Evolutionary conservation across 2,888 invertebrate genomes (phyloP).

Genomic region (Drosophila limbata): DNA sequence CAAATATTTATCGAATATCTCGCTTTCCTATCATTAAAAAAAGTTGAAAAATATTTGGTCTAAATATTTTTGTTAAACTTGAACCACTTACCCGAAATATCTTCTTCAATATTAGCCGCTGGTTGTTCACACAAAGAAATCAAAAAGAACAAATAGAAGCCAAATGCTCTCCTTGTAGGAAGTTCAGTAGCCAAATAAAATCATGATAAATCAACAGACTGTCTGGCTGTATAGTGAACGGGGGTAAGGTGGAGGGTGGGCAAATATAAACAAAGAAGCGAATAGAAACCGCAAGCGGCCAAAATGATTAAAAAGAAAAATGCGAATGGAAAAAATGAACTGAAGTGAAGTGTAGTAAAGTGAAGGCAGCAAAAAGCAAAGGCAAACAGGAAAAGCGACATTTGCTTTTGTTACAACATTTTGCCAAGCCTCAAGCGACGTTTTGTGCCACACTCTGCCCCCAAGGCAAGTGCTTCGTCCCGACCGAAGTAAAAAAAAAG

Average conservation of each 20-base stretch:
- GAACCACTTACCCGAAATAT: constrained; percentile 32
- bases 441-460: constrained; percentile 21
- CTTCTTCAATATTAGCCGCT: constrained; percentile 47
- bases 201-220: constrained; percentile 77
- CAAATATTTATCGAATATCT: not conserved
- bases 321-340: constrained; percentile 8
- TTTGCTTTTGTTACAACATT: constrained; percentile 78
- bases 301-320: constrained; percentile 69
- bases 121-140: constrained; percentile 50
- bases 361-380: constrained; percentile 43
- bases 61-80: constrained; percentile 20
- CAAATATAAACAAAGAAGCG: constrained; percentile 70
- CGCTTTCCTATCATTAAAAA: not conserved
- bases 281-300: constrained; percentile 67
- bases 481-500: constrained; percentile 14
- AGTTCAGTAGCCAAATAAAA: constrained; percentile 76
- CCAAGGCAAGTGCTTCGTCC: not conserved
- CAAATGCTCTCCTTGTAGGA: constrained; percentile 19
- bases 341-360: constrained; percentile 9
- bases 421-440: constrained; percentile 63
- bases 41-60: constrained; percentile 14
- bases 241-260: constrained; percentile 9
- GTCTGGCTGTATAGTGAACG: constrained; percentile 9
- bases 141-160: constrained; percentile 57
- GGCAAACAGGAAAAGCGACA: constrained; percentile 77